A percentile compares a stretch with the other conserved stretches of the same genome.
phyloP scores from a whole-genome alignment of 2,797 vertebrate genomes.

The Rhinella marina region DNA sequence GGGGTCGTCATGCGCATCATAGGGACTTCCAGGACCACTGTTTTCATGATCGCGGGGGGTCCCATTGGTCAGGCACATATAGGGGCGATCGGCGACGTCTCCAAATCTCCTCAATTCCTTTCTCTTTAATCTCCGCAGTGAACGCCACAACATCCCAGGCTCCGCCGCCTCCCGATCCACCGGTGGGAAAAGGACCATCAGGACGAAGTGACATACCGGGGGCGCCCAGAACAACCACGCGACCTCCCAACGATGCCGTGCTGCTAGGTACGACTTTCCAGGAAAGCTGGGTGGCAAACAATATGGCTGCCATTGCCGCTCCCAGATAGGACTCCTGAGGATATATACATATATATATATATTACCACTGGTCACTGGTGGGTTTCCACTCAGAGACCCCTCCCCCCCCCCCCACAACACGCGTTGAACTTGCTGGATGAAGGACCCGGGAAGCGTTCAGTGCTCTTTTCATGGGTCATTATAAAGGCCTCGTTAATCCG shows the following conservation, averaged over 20 bases:
- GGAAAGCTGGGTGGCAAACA: not conserved
- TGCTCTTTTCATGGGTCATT: constrained; percentile 33
- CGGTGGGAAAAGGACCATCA: not conserved
- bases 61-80: too few species aligned
- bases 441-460: not conserved
- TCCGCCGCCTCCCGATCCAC: constrained; percentile 3
- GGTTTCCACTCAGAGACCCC: not conserved
- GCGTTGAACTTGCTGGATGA: not conserved
- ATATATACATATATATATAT: too few species aligned
- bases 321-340: not conserved
- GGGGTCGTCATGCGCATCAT: too few species aligned
- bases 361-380: too few species aligned
- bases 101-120: too few species aligned
- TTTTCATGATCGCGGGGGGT: too few species aligned
- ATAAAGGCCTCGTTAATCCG: constrained; percentile 42
- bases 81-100: not conserved
- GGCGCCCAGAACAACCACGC: constrained; percentile 64
- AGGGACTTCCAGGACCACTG: too few species aligned
- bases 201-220: constrained; percentile 67
- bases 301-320: not conserved
- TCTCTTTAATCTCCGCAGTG: not conserved
- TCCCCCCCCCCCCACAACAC: not conserved
- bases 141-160: constrained; percentile 3
- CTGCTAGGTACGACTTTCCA: constrained; percentile 76
- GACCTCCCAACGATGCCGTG: constrained; percentile 72